Percentiles rank a stretch among this genome's conserved stretches.
Evolutionary conservation across 2,113 vertebrate genomes (phyloP).

Genomic region (Leucopsar rothschildi): DNA sequence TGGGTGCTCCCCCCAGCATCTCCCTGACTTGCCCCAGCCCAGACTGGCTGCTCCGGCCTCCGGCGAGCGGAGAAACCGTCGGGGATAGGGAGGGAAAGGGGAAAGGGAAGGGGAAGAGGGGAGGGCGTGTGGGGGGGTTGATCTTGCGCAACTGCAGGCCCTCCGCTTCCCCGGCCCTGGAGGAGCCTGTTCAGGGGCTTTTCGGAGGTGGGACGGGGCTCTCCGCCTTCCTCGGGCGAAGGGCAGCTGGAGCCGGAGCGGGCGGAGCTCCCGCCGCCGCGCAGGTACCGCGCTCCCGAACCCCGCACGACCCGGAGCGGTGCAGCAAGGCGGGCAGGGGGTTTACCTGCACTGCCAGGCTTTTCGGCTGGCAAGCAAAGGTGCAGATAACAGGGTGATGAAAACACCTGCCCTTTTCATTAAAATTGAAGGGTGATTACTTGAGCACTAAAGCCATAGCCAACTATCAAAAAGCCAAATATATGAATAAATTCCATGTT

Average conservation of each 20-base stretch:
- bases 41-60: not conserved
- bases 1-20: too few relatives aligned
- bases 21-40: not conserved
- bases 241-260: not conserved
- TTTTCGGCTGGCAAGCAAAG: not conserved
- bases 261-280: not conserved
- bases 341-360: not conserved
- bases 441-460: not conserved
- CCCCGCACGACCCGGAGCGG: not conserved
- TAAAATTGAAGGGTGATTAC: not conserved
- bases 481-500: not conserved
- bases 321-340: not conserved
- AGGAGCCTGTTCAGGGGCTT: not conserved
- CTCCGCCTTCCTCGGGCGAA: not conserved
- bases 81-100: too few relatives aligned
- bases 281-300: not conserved
- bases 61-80: not conserved
- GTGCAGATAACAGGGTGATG: not conserved
- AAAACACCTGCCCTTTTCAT: not conserved
- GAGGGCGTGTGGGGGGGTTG: not conserved
- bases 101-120: too few relatives aligned
- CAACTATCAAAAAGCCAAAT: not conserved
- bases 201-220: not conserved
- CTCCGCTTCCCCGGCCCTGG: not conserved
- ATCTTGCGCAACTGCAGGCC: not conserved